phyloP scores from a whole-genome alignment of 2,113 vertebrate genomes.

The Callorhinus ursinus region DNA sequence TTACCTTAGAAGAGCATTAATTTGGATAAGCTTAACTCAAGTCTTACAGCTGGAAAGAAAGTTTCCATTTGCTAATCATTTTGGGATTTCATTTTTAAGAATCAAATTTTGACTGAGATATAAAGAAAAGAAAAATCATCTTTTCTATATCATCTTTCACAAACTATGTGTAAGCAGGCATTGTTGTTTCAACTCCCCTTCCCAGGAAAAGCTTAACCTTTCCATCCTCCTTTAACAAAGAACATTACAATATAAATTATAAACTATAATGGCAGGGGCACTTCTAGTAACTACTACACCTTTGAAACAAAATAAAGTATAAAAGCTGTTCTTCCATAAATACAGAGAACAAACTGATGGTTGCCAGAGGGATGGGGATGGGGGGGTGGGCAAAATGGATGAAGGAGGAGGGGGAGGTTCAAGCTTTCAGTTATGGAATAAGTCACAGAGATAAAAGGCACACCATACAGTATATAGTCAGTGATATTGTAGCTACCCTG shows the following conservation, averaged over 20 bases:
- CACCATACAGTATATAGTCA: neutral
- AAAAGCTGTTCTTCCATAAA: slow-evolving; percentile 30
- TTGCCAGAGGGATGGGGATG: neutral
- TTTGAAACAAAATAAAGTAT: slow-evolving; percentile 35
- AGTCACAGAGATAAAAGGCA: neutral
- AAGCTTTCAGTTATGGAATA: neutral
- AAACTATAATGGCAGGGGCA: neutral
- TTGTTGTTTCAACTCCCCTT: slow-evolving; percentile 5
- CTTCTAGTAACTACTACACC: neutral
- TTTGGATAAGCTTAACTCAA: neutral
- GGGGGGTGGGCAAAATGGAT: neutral
- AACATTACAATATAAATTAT: neutral
- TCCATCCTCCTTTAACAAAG: neutral
- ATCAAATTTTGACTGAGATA: neutral
- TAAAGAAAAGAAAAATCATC: neutral
- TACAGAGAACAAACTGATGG: neutral
- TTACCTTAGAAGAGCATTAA: neutral
- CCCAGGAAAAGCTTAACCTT: neutral
- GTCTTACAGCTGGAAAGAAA: neutral
- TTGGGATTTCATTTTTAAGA: slow-evolving; percentile 39
- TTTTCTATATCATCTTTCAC: neutral
- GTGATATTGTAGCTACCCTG: neutral
- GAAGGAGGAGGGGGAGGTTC: neutral
- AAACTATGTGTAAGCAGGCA: neutral
- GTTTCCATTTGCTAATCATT: neutral